Base-by-base conservation (phyloP, 2,888 invertebrate genomes). In the Pediacus dermestoides region DNA sequence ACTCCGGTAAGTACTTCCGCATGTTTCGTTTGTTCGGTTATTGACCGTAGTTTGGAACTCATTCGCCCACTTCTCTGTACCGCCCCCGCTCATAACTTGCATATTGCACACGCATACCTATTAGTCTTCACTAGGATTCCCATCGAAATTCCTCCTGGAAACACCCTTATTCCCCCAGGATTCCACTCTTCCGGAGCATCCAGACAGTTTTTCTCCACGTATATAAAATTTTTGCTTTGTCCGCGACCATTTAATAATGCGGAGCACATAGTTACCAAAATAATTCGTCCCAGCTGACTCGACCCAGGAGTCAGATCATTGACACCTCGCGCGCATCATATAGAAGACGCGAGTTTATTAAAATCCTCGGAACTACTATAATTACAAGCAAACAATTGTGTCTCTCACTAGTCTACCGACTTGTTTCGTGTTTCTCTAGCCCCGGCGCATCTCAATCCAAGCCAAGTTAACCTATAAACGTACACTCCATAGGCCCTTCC, bases 1-100 rank as follows among this genome's bases (percentile, higher is more conserved):
- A 23, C 23, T 66, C 53, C 50, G 64, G 68, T 69, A 55, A 66
- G 68, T 67, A 52, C 56, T 57, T 58, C 58, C 58, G 55, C 48
- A 47, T 56, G 44, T 45, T 44, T 43, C 42, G 33, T 47, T 37
- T 43, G 39, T 40, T 45, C 59, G 64, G 63, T 62, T 61, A 50
- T 63, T 61, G 62, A 63, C 60, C 62, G 50, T 52, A 45, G 41
- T 49, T 58, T 58, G 51, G 53, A 55, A 55, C 55, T 49, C 50
- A 48, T 53, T 53, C 63, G 58, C 63, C 61, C 57, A 61, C 64
- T 53, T 50, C 3, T 37, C 33, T 44, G 31, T 43, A 42, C 46
- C 53, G 55, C 59, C 61, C 56, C 54, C 61, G 51, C 55, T 45
- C 47, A 53, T 50, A 50, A 44, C 50, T 46, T 48, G 47, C 48